phyloP scores from a whole-genome alignment of 1,140 invertebrate genomes.

The Drosophila sucinea region DNA sequence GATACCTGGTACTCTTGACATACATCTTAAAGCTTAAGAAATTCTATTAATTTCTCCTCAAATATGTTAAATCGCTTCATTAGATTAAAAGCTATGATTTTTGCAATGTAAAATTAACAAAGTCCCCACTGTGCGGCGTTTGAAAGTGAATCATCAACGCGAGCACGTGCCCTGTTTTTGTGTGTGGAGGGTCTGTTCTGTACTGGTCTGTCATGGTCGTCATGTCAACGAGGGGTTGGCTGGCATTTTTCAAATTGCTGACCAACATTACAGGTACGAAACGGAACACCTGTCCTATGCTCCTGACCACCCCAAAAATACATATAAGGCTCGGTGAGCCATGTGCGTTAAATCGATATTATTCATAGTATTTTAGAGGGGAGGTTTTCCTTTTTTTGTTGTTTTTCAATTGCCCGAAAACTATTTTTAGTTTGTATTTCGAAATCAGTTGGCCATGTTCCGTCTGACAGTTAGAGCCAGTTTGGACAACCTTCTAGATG shows the following conservation, averaged over 20 bases:
- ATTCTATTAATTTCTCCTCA: too few relatives aligned
- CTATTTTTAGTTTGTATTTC: constrained; percentile 10
- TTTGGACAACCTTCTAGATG: constrained; percentile 39
- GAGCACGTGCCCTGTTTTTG: constrained; percentile 14
- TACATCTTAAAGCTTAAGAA: too few relatives aligned
- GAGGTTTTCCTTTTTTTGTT: constrained; percentile 15
- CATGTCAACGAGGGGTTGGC: constrained; percentile 51
- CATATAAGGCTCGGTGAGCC: background rate
- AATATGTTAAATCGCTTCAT: too few relatives aligned
- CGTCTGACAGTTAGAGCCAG: constrained; percentile 34
- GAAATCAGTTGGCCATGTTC: constrained; percentile 64
- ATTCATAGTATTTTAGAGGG: constrained; percentile 9
- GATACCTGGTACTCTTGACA: too few relatives aligned
- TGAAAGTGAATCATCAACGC: background rate
- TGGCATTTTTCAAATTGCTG: constrained; percentile 48
- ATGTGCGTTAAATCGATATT: constrained; percentile 58
- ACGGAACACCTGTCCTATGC: constrained; percentile 48
- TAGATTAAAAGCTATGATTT: too few relatives aligned
- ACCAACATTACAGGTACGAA: constrained; percentile 51
- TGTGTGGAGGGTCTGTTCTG: constrained; percentile 19
- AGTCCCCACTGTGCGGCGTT: background rate
- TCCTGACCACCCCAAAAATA: constrained; percentile 33
- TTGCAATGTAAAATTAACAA: too few relatives aligned
- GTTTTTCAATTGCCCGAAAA: background rate
- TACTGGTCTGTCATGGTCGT: constrained; percentile 31